Evolutionary conservation across 2,113 vertebrate species (phyloP), one percentile per base, ranked within the genome.

Genomic region (Ameiurus melas): DNA sequence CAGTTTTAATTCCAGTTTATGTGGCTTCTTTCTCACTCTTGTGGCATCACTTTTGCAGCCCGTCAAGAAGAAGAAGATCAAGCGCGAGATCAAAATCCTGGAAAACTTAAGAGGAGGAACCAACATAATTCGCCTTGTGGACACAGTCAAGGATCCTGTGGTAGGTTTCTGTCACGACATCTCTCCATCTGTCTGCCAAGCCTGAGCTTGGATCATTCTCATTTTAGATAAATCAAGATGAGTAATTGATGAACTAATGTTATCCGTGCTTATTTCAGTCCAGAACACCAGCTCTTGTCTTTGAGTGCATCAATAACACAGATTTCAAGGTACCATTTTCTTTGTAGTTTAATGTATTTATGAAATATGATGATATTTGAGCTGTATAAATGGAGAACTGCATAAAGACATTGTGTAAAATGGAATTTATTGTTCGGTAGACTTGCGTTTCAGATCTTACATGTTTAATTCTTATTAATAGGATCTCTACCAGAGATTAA

Each of bases 41-140:
- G 4, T 55, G 5, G 12, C 5, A 19, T 84, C 14, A 27, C 14
- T 16, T 78, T 94, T 96, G 90, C 95, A 99, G 98, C 98, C 98
- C 90, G 98, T 99, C 93, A 99, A 99, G 95, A 99, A 99, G 96
- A 99, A 99, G 97, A 99, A 99, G 95, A 99, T 99, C 95, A 99
- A 99, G 94, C 96, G 98, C 4, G 98, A 99, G 94, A 98, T 99
- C 92, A 99, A 99, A 94, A 99, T 99, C 92, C 95, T 99, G 95
- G 98, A 99, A 94, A 99, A 99, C 91, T 93, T 99, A 73, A 97
- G 97, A 47, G 98, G 98, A 87, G 98, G 98, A 94, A 99, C 98
- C 95, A 99, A 99, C 96, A 98, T 99, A 93, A 99, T 99, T 94
- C 97, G 97, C 27, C 96, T 99, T 94, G 96, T 99, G 81, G 98